Percentiles rank a stretch among this genome's conserved stretches.
Evolutionary conservation across 2,113 vertebrate genomes (phyloP).

Genomic region (Semnopithecus entellus): DNA sequence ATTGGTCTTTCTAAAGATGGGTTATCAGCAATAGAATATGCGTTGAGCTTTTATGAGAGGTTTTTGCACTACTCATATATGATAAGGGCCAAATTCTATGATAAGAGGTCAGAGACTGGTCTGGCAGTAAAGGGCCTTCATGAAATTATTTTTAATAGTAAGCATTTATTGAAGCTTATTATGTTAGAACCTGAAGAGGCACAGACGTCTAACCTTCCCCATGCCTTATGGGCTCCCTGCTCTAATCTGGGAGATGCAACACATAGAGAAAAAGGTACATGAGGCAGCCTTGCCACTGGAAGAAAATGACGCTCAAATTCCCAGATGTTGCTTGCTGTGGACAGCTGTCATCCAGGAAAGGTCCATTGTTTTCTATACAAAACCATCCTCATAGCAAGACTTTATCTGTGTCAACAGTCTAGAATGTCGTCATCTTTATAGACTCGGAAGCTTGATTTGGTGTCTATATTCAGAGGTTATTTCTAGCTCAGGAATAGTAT

Average conservation of each 20-base stretch:
- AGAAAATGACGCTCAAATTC: neutral
- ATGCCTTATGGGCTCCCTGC: neutral
- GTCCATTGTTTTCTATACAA: neutral
- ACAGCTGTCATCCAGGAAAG: neutral
- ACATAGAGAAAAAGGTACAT: neutral
- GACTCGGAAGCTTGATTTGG: neutral
- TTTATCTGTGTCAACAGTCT: neutral
- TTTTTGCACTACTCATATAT: neutral
- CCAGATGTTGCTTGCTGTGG: neutral
- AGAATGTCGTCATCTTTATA: neutral
- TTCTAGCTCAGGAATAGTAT: neutral
- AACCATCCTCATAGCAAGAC: neutral
- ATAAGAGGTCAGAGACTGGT: neutral
- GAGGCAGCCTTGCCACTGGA: neutral
- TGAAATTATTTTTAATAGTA: neutral
- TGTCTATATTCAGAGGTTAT: neutral
- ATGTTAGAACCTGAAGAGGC: too few relatives aligned
- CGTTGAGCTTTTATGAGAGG: neutral
- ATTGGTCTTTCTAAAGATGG: neutral
- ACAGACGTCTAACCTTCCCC: neutral
- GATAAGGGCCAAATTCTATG: slow-evolving; percentile 1
- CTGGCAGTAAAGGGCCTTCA: neutral
- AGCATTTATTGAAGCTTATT: neutral
- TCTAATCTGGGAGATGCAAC: neutral
- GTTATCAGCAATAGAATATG: slow-evolving; percentile 13